A percentile compares a stretch with the other conserved stretches of the same genome.
phyloP scores from a whole-genome alignment of 1,140 invertebrate species.

The Schlechtendalia chinensis region DNA sequence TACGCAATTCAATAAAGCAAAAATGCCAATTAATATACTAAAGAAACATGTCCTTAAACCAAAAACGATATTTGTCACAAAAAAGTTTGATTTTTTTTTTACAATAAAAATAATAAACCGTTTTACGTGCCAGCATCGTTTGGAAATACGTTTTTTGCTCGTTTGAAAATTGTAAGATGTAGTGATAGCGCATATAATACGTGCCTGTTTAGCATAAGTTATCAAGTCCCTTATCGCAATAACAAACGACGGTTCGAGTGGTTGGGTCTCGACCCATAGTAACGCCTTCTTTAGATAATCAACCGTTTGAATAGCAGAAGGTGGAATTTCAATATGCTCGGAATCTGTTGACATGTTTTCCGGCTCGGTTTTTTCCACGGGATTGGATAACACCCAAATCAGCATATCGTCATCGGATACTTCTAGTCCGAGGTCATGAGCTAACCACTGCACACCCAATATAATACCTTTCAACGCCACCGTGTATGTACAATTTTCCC shows the following conservation, averaged over 20 bases:
- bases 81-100: conserved; percentile 22
- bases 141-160: conserved; percentile 34
- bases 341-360: conserved; percentile 52
- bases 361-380: conserved; percentile 42
- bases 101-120: conserved; percentile 13
- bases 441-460: conserved; percentile 56
- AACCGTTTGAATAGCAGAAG: conserved; percentile 57
- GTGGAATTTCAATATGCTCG: conserved; percentile 53
- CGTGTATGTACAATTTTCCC: conserved; percentile 53
- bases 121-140: conserved; percentile 38
- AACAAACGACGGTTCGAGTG: conserved; percentile 59
- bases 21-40: background rate
- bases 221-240: conserved; percentile 59
- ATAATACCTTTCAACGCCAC: conserved; percentile 55
- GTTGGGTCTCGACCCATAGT: conserved; percentile 61
- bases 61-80: conserved; percentile 24
- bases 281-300: conserved; percentile 58
- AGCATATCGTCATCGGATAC: conserved; percentile 57
- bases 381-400: conserved; percentile 56
- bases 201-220: conserved; percentile 56
- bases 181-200: conserved; percentile 50
- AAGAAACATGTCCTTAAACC: background rate
- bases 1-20: background rate
- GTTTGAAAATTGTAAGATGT: conserved; percentile 35
- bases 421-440: conserved; percentile 57